These are phyloP conservation scores for Pan troglodytes DNA, from an alignment of 2,113 vertebrate genomes.

Conservation along the genomic window DNA sequence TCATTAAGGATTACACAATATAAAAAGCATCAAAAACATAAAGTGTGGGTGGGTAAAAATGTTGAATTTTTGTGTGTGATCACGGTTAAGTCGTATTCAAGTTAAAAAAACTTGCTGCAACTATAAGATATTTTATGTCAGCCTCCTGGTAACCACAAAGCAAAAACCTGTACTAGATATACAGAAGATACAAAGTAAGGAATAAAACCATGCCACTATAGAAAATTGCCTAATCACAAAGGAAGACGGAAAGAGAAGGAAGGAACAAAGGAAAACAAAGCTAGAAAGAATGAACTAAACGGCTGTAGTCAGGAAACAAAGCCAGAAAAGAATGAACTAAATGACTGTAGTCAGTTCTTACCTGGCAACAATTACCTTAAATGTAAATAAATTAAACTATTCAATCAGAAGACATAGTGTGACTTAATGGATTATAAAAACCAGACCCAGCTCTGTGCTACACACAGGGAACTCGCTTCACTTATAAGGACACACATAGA, in stretches of 20 bases:
- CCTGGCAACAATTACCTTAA: not conserved
- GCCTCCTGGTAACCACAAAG: not conserved
- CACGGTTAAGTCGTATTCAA: not conserved
- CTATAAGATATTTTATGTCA: not conserved
- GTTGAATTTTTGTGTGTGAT: not conserved
- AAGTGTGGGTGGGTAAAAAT: not conserved
- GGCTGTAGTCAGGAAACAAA: no score
- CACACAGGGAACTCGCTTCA: not conserved
- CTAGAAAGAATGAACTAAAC: no score
- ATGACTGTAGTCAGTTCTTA: not conserved
- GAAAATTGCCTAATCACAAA: not conserved
- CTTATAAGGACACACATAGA: no score
- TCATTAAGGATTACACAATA: not conserved
- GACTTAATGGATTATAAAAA: not conserved
- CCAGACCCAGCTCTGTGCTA: not conserved
- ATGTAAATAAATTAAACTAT: not conserved
- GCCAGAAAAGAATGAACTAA: not conserved
- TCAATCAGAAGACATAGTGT: not conserved
- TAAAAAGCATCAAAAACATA: not conserved
- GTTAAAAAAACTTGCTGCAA: not conserved
- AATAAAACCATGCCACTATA: not conserved
- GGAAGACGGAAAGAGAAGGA: not conserved
- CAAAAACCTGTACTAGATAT: not conserved
- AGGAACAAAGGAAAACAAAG: not conserved
- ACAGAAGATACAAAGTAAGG: not conserved